Percentiles rank a stretch among this genome's conserved stretches.
Conservation (phyloP, 2,113 vertebrate genomes). For the Fregetta grallaria region DNA sequence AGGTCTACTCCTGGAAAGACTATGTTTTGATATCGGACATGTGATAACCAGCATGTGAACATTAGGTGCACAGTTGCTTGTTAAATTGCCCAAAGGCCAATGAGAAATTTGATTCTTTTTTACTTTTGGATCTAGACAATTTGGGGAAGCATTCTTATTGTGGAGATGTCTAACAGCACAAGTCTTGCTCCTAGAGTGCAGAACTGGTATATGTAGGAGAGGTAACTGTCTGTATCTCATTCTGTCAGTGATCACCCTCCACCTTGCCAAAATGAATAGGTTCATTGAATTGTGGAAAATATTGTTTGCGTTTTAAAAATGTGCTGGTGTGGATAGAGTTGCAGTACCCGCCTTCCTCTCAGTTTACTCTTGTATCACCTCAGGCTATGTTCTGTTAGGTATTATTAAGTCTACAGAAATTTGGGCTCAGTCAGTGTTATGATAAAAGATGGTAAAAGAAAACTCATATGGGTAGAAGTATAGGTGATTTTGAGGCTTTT, state of each 20-base stretch:
- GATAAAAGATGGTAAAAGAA: neutral
- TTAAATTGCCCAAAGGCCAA: neutral
- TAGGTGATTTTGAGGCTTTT: neutral
- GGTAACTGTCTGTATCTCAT: neutral
- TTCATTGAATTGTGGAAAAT: neutral
- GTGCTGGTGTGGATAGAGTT: neutral
- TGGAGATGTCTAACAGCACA: neutral
- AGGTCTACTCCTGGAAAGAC: neutral
- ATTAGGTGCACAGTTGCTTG: neutral
- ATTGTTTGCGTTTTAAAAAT: neutral
- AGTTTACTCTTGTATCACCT: neutral
- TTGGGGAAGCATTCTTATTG: neutral
- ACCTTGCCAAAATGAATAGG: neutral
- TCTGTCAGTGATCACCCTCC: neutral
- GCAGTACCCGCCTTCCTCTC: neutral
- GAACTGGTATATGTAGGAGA: neutral
- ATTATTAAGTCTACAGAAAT: neutral
- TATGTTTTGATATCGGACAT: neutral
- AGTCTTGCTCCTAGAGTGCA: accelerated
- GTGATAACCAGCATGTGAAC: neutral
- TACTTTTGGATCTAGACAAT: neutral
- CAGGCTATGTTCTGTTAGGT: neutral
- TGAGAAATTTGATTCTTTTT: neutral
- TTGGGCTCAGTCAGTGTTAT: neutral
- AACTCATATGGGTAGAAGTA: neutral